Evolutionary conservation across 2,797 vertebrate genomes (phyloP), one percentile per base, ranked within the genome.

Genomic region (Chrosomus eos): DNA sequence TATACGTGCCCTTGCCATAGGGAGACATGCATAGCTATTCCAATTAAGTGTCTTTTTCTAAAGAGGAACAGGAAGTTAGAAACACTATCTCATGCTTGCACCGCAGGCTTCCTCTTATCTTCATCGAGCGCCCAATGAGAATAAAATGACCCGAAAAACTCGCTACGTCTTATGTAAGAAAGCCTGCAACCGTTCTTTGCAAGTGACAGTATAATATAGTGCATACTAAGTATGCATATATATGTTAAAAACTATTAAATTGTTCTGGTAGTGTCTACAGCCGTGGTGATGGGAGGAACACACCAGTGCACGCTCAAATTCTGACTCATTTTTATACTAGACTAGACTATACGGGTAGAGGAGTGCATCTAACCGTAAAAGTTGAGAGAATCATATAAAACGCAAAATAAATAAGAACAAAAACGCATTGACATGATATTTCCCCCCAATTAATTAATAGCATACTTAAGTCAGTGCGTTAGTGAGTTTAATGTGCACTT

Each of bases 21-120:
- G 45, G 75, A 80, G 21, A 64, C 28, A 11, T 14, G 26, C 38
- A 62, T 3, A 51, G 74, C 75, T 70, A 67, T 86, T 84, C 82
- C 83, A 92, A 92, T 89, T 88, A 33, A 82, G 72, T 81, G 48
- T 88, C 66, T 86, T 85, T 85, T 74, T 89, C 84, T 89, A 89
- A 89, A 92, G 92, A 94, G 95, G 95, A 96, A 97, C 95, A 95
- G 96, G 96, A 97, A 97, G 95, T 91, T 87, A 71, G 74, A 87
- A 80, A 84, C 91, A 92, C 91, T 92, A 92, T 94, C 91, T 92
- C 83, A 86, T 76, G 76, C 81, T 91, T 86, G 89, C 87, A 91
- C 92, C 91, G 76, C 93, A 93, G 53, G 93, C 93, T 95, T 95
- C 94, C 94, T 93, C 92, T 90, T 78, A 91, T 91, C 89, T 92